Base-by-base conservation (phyloP, 1,140 invertebrate species). In the Drosophila mojavensis region DNA sequence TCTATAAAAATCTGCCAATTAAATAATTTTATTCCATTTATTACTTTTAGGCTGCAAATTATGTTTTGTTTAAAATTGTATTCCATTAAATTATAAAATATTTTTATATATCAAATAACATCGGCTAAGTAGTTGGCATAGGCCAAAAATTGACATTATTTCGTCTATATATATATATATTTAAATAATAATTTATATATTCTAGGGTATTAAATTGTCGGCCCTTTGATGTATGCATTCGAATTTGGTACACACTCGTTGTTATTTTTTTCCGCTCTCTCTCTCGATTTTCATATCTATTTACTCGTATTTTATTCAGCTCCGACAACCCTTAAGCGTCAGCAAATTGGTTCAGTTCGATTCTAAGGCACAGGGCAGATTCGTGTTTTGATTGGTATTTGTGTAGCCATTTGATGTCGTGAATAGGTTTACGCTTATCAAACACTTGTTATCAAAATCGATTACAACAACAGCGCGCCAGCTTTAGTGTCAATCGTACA, bases 361-460 rank as follows among this genome's bases (percentile, higher is more conserved):
- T 41, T 36, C 39, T 39, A 55, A 58, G 66, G 58, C 50, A 70
- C 54, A 63, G 30, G 68, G 51, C 64, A 43, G 64, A 59, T 48
- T 73, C 48, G 43, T 61, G 41, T 30, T 79, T 61, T 79, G 56
- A 67, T 79, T 68, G 55, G 59, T 68, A 60, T 68, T 53, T 68
- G 58, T 33, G 53, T 78, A 75, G 73, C 69, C 72, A 70, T 88
- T 88, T 83, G 63, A 79, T 89, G 72, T 76, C 79, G 77, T 81
- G 71, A 84, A 86, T 85, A 85, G 74, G 79, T 86, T 86, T 83
- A 86, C 83, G 83, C 84, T 88, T 88, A 88, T 88, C 85, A 88
- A 88, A 88, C 81, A 89, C 85, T 84, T 88, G 84, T 89, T 88
- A 88, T 88, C 84, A 84, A 89, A 88, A 88, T 88, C 84, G 84